phyloP scores from a whole-genome alignment of 2,797 vertebrate species.

The Octomys mimax region DNA sequence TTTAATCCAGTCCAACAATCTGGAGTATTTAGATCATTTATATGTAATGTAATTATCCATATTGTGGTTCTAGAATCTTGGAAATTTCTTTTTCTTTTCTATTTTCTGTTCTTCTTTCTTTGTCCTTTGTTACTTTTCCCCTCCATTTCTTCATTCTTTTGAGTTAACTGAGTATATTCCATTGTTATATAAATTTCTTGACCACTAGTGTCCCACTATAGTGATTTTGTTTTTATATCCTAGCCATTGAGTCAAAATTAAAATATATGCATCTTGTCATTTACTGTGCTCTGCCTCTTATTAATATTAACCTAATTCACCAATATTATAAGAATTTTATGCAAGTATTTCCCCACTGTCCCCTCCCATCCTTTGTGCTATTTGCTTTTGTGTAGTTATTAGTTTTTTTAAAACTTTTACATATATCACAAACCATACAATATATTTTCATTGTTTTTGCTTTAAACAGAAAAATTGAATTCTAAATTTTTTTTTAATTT shows the following conservation, averaged over 20 bases:
- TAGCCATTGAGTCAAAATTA: neutral
- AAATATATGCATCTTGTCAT: neutral
- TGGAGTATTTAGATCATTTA: neutral
- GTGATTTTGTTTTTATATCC: neutral
- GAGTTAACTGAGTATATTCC: neutral
- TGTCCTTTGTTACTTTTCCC: neutral
- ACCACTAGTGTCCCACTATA: neutral
- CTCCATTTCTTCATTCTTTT: neutral
- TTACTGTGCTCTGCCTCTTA: neutral
- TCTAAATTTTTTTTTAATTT: neutral
- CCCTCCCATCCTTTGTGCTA: neutral
- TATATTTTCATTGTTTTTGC: neutral
- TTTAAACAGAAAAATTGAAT: neutral
- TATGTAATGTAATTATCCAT: slow-evolving; percentile 7
- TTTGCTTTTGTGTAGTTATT: neutral
- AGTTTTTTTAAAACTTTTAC: neutral
- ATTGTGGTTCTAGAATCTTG: neutral
- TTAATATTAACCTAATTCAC: neutral
- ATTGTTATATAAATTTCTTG: neutral
- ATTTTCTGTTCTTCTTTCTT: neutral
- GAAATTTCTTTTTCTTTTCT: neutral
- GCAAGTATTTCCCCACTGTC: neutral
- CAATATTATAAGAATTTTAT: neutral
- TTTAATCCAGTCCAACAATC: neutral
- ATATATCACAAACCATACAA: neutral